Conservation (phyloP, 2,888 invertebrate genomes). For the Platerodrilus igneus region DNA sequence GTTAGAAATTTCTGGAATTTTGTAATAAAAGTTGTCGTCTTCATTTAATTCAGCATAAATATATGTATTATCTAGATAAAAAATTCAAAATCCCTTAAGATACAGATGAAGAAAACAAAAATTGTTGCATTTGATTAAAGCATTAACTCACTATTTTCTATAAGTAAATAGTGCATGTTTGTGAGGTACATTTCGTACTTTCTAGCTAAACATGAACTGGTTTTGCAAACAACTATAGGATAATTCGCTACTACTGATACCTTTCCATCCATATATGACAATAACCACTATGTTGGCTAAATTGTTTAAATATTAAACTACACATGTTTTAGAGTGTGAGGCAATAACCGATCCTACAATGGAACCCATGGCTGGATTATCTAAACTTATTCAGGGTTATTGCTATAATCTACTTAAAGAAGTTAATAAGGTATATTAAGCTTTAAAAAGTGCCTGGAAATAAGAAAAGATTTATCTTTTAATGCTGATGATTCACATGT, state of each 20-base stretch:
- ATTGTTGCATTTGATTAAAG: no score
- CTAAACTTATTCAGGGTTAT: constrained; percentile 52
- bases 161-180: no score
- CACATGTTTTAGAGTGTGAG: constrained; percentile 43
- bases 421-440: constrained; percentile 40
- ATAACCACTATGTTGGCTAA: background rate
- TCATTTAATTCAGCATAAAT: no score
- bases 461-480: constrained; percentile 31
- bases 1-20: no score
- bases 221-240: no score
- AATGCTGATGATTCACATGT: constrained; percentile 52
- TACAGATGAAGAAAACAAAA: no score
- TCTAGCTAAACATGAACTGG: no score
- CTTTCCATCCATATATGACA: background rate
- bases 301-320: constrained; percentile 5
- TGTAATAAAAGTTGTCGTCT: no score
- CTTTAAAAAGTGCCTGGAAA: constrained; percentile 44
- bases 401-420: constrained; percentile 48
- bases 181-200: no score
- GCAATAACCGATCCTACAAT: constrained; percentile 28
- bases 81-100: no score
- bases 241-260: background rate
- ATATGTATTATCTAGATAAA: no score
- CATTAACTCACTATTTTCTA: no score
- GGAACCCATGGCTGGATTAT: constrained; percentile 56